Evolutionary conservation across 2,797 vertebrate genomes (phyloP).

Genomic region (Gallinago solitaria): DNA sequence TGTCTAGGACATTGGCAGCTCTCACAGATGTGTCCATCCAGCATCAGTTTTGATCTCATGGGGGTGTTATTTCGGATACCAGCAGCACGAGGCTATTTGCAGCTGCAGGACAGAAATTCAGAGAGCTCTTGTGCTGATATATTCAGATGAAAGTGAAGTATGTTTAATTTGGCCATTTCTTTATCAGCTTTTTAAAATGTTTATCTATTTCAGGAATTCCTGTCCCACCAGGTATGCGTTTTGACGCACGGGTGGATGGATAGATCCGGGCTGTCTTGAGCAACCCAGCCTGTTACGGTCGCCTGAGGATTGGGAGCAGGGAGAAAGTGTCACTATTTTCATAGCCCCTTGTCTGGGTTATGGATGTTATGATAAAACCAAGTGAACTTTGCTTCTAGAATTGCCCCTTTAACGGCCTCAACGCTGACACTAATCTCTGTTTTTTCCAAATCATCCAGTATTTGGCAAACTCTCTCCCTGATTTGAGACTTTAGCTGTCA

Average conservation of each 20-base stretch:
- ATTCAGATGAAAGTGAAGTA: neutral
- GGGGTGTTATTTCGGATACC: neutral
- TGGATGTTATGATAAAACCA: neutral
- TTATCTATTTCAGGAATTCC: neutral
- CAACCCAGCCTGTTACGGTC: accelerated
- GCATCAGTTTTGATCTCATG: neutral
- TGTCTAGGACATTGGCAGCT: neutral
- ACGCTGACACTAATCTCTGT: neutral
- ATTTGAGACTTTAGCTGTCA: conserved; percentile 28
- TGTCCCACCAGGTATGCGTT: accelerated
- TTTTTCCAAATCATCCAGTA: neutral
- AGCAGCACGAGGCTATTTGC: neutral
- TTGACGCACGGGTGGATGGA: accelerated
- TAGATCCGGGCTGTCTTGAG: neutral
- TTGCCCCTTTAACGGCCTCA: conserved; percentile 27
- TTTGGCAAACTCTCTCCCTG: neutral
- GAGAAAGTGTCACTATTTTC: neutral
- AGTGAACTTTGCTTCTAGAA: conserved; percentile 54
- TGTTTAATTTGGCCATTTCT: neutral
- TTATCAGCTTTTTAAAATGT: neutral
- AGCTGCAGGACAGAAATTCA: neutral
- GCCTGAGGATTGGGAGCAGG: neutral
- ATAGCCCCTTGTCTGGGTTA: neutral
- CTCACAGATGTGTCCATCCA: neutral
- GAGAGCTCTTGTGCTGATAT: neutral